A percentile compares a stretch with the other conserved stretches of the same genome.
These are phyloP conservation scores for Campylorhamphus procurvoides DNA, from an alignment of 2,113 vertebrate genomes.

Conservation along the genomic window DNA sequence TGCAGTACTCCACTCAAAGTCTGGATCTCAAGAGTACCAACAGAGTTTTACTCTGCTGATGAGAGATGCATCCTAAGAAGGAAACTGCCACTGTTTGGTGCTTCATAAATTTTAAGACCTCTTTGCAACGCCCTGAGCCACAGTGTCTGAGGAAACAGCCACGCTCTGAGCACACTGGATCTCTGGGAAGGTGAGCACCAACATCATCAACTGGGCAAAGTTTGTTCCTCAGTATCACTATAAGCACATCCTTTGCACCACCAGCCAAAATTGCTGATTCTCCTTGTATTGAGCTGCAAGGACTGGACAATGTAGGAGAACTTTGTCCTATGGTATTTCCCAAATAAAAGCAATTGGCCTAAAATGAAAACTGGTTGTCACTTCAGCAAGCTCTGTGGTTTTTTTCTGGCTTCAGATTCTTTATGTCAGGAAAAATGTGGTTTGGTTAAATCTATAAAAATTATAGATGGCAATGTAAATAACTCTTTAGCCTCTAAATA, in stretches of 20 bases:
- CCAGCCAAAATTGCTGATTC: background rate
- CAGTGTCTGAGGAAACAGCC: background rate
- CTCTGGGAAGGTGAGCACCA: background rate
- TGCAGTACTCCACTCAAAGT: background rate
- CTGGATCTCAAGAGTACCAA: background rate
- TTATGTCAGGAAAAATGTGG: background rate
- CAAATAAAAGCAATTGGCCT: background rate
- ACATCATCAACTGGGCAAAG: background rate
- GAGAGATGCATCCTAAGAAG: slow-evolving; percentile 4
- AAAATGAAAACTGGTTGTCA: background rate
- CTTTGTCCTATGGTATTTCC: background rate
- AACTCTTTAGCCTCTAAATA: background rate
- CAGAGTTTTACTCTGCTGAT: background rate
- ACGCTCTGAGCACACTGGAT: background rate
- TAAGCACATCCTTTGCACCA: background rate
- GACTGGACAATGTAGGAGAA: background rate
- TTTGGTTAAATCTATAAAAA: background rate
- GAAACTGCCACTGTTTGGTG: background rate
- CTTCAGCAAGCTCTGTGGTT: background rate
- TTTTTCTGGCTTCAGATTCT: background rate
- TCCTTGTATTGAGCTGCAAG: background rate
- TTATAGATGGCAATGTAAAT: background rate
- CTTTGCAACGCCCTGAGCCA: background rate
- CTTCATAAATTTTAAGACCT: background rate
- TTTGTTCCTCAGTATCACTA: background rate